A percentile compares a stretch with the other conserved stretches of the same genome.
phyloP scores from a whole-genome alignment of 2,888 invertebrate species.

The Boloria euphrosyne region DNA sequence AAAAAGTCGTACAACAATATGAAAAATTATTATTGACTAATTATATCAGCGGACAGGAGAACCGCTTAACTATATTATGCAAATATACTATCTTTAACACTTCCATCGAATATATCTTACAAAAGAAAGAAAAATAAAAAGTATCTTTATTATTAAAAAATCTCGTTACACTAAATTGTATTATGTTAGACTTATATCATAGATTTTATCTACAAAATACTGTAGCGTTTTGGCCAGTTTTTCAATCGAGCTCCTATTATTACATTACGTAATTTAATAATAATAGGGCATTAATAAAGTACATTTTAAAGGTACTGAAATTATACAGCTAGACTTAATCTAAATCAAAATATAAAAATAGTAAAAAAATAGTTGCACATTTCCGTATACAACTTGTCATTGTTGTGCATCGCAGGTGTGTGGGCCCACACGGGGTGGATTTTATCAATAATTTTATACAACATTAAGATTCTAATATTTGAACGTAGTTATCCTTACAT shows the following conservation, averaged over 20 bases:
- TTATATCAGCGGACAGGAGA: slow-evolving; percentile 87
- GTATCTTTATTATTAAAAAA: slow-evolving; percentile 80
- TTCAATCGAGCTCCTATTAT: slow-evolving; percentile 70
- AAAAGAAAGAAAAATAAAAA: slow-evolving; percentile 81
- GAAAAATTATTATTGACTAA: slow-evolving; percentile 91
- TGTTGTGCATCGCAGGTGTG: slow-evolving; percentile 63
- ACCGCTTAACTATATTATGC: slow-evolving; percentile 86
- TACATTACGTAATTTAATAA: slow-evolving; percentile 67
- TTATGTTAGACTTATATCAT: slow-evolving; percentile 79
- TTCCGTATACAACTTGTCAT: slow-evolving; percentile 72
- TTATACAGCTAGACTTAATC: slow-evolving; percentile 80
- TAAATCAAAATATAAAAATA: slow-evolving; percentile 82
- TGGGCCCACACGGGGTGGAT: slow-evolving; percentile 38
- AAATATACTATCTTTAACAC: slow-evolving; percentile 85
- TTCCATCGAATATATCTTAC: slow-evolving; percentile 83
- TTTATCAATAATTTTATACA: slow-evolving; percentile 26
- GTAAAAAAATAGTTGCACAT: slow-evolving; percentile 81
- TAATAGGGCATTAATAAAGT: slow-evolving; percentile 73
- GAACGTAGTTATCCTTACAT: slow-evolving; percentile 35
- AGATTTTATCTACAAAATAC: slow-evolving; percentile 83
- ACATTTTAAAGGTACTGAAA: slow-evolving; percentile 73
- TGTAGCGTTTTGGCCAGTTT: slow-evolving; percentile 76
- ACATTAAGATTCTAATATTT: slow-evolving; percentile 34
- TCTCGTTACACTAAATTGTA: slow-evolving; percentile 79
- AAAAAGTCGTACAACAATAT: slow-evolving; percentile 93